These are phyloP conservation scores for Heliconius sara DNA, from an alignment of 2,888 invertebrate genomes.

Conservation along the genomic window DNA sequence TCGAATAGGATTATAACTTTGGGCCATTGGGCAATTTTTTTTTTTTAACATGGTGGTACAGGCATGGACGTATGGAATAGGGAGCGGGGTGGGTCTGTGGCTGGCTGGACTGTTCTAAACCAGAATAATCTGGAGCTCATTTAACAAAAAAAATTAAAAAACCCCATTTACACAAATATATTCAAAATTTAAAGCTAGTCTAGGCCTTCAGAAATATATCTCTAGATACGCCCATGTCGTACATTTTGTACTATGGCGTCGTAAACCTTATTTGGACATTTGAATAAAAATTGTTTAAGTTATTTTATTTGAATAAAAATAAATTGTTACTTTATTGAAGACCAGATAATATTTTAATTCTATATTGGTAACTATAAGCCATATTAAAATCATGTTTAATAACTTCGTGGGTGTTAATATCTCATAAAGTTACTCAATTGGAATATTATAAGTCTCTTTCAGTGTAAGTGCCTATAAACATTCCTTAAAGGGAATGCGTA, in stretches of 20 bases:
- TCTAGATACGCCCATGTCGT: no score
- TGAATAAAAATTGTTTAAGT: background rate
- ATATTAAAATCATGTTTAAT: slow-evolving; percentile 39
- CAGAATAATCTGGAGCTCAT: no score
- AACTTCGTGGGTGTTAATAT: slow-evolving; percentile 43
- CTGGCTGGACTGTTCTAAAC: no score
- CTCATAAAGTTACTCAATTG: slow-evolving; percentile 28
- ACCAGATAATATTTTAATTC: background rate
- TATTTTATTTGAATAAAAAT: background rate
- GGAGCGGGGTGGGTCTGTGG: no score
- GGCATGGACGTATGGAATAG: no score
- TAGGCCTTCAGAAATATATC: no score
- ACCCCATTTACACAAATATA: no score
- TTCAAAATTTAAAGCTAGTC: no score
- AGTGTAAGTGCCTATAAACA: slow-evolving; percentile 33
- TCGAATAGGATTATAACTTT: no score
- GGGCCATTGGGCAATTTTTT: no score
- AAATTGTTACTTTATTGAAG: background rate
- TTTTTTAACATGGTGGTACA: no score
- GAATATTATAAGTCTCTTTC: slow-evolving; percentile 36
- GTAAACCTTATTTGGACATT: background rate
- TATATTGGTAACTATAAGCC: slow-evolving; percentile 33
- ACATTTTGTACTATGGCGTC: background rate
- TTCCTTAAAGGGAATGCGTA: slow-evolving; percentile 9
- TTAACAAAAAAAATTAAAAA: no score